phyloP scores from a whole-genome alignment of 2,888 invertebrate genomes.

The Aelia acuminata region DNA sequence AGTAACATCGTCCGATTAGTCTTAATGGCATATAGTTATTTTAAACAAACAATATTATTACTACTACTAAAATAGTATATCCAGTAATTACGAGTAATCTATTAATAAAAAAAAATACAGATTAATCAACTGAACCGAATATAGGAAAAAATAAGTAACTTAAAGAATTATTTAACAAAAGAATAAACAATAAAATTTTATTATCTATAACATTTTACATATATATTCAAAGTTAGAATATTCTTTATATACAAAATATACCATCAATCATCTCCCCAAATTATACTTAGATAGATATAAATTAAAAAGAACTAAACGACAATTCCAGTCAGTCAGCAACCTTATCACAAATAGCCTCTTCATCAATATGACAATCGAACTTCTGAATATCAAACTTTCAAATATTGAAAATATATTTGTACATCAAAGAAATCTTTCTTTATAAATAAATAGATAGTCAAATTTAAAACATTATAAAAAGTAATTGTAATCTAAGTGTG shows the following conservation, averaged over 20 bases:
- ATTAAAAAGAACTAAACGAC: background rate
- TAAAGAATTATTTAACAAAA: background rate
- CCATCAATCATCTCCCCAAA: background rate
- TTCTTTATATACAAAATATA: slow-evolving; percentile 16
- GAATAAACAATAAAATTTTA: slow-evolving; percentile 15
- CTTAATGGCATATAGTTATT: too few species aligned
- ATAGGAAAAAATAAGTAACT: background rate
- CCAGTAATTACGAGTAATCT: too few species aligned
- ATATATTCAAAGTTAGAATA: background rate
- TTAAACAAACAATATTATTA: too few species aligned
- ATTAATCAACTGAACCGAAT: background rate
- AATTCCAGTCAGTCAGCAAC: background rate
- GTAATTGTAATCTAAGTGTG: too few species aligned
- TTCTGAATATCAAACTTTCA: too few species aligned
- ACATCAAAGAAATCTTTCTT: too few species aligned
- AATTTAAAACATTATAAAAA: too few species aligned
- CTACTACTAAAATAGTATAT: too few species aligned
- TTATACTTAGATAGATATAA: background rate
- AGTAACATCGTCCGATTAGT: too few species aligned
- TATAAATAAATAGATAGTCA: too few species aligned
- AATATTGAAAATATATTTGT: too few species aligned
- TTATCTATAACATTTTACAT: background rate
- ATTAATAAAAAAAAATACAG: too few species aligned
- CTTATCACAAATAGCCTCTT: background rate
- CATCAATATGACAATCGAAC: background rate